These are phyloP conservation scores for Heteronetta atricapilla DNA, from an alignment of 2,113 vertebrate species.

Conservation along the genomic window DNA sequence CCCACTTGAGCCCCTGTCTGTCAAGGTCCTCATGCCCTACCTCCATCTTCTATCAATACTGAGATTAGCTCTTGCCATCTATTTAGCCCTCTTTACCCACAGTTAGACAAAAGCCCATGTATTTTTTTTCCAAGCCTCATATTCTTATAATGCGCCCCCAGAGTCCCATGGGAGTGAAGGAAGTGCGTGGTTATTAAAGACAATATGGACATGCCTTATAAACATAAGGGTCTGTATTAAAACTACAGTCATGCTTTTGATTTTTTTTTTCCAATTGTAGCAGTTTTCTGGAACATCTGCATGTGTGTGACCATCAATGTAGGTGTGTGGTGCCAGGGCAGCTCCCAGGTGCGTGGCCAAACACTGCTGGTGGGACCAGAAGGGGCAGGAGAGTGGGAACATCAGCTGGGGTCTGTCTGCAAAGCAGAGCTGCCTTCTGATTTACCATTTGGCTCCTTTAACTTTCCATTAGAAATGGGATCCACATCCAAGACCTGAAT, in stretches of 20 bases:
- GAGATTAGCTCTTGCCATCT: not conserved
- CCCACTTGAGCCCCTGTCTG: not conserved
- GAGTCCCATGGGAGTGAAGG: not conserved
- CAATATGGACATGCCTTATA: not conserved
- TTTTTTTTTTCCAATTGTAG: not conserved
- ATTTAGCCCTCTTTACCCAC: not conserved
- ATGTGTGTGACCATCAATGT: not conserved
- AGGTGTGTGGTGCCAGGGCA: not conserved
- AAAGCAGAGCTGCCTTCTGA: not conserved
- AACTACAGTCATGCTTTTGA: not conserved
- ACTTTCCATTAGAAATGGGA: not conserved
- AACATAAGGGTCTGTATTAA: not conserved
- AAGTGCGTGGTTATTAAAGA: not conserved
- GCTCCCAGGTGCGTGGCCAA: too few species aligned
- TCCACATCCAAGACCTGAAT: not conserved
- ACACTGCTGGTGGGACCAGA: not conserved
- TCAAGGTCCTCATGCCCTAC: not conserved
- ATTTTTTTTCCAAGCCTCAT: not conserved
- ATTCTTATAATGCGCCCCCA: not conserved
- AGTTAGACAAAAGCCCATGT: not conserved
- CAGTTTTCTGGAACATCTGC: not conserved
- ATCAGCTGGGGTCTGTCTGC: not conserved
- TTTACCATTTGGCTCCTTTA: not conserved
- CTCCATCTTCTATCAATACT: not conserved
- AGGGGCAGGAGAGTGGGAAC: too few species aligned